Conservation (phyloP, 1,140 invertebrate species). For the Spodoptera litura region DNA sequence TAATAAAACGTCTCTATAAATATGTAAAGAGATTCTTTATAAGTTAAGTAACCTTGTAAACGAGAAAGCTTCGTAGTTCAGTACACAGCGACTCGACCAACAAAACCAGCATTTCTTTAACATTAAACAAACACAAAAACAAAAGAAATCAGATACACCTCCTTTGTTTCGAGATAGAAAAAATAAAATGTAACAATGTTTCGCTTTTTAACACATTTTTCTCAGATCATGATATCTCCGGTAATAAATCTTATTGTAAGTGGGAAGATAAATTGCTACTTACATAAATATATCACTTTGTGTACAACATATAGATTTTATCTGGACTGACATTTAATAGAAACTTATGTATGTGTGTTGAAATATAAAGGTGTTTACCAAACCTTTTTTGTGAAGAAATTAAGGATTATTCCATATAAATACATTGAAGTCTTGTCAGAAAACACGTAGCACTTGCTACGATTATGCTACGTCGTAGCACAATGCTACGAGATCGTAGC, state of each 20-base stretch:
- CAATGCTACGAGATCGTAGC: constrained; percentile 9
- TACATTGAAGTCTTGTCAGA: too few relatives aligned
- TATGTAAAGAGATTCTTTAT: too few relatives aligned
- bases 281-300: not conserved
- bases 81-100: too few relatives aligned
- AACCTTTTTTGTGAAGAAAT: too few relatives aligned
- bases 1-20: too few relatives aligned
- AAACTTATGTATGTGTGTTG: not conserved
- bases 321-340: not conserved
- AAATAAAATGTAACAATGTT: not conserved
- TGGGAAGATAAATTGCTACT: constrained; percentile 10
- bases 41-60: too few relatives aligned
- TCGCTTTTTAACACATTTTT: constrained; percentile 7
- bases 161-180: not conserved
- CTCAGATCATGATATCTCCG: not conserved
- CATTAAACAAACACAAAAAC: not conserved
- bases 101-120: too few relatives aligned
- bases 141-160: not conserved
- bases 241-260: constrained; percentile 21
- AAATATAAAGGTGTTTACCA: too few relatives aligned
- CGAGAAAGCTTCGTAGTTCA: too few relatives aligned
- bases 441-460: not conserved
- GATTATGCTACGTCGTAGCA: not conserved
- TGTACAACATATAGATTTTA: constrained; percentile 13
- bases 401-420: too few relatives aligned